A percentile compares a stretch with the other conserved stretches of the same genome.
phyloP scores from a whole-genome alignment of 37 sponge, comb jelly and placozoan genomes.

The Beroe ovata region DNA sequence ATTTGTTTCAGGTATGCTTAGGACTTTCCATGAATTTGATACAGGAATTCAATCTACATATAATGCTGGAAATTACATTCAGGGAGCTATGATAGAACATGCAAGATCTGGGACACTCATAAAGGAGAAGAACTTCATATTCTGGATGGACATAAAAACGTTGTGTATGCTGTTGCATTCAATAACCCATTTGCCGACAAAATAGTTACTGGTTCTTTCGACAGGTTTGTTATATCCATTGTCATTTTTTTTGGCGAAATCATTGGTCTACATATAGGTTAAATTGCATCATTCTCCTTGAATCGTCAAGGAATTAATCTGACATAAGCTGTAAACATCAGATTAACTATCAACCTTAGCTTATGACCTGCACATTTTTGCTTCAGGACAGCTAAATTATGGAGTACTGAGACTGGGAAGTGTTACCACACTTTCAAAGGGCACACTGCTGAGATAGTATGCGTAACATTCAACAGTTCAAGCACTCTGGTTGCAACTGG shows the following conservation, averaged over 20 bases:
- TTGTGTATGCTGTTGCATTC: slow-evolving; percentile 96
- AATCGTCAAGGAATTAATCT: too few species aligned
- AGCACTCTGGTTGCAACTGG: slow-evolving; percentile 90
- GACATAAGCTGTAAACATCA: too few species aligned
- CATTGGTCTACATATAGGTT: too few species aligned
- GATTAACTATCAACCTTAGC: too few species aligned
- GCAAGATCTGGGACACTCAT: slow-evolving; percentile 94
- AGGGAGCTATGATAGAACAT: slow-evolving; percentile 97
- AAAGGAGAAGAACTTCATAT: slow-evolving; percentile 87
- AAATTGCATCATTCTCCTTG: too few species aligned
- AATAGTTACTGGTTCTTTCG: slow-evolving; percentile 97
- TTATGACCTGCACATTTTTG: too few species aligned
- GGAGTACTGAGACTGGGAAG: slow-evolving; percentile 89
- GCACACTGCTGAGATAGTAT: slow-evolving; percentile 94
- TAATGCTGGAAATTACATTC: slow-evolving; percentile 17
- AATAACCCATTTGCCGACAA: slow-evolving; percentile 99
- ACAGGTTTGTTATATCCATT: slow-evolving; percentile 84
- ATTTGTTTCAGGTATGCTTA: slow-evolving; percentile 66
- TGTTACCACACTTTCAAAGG: slow-evolving; percentile 92
- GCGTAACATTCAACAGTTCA: slow-evolving; percentile 84
- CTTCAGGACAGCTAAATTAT: slow-evolving; percentile 68
- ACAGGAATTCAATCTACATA: too few species aligned
- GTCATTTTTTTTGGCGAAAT: too few species aligned
- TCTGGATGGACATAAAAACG: slow-evolving; percentile 95
- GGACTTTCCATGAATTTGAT: not conserved